Percentiles rank a stretch among this genome's conserved stretches.
These are phyloP conservation scores for Abscondita cerata DNA, from an alignment of 2,888 invertebrate genomes.

Conservation along the genomic window DNA sequence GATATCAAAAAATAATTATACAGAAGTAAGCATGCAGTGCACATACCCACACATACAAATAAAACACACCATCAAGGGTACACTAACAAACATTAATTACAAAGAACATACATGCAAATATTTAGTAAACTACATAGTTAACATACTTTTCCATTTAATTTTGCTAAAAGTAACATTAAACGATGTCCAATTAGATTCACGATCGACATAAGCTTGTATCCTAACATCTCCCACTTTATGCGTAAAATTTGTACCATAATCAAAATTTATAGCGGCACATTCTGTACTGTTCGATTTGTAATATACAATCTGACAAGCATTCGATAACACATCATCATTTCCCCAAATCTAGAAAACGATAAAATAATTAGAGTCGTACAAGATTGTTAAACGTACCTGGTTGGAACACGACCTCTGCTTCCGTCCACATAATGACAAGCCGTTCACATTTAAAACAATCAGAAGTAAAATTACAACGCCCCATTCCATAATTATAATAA, in stretches of 20 bases:
- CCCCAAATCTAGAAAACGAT: conserved; percentile 17
- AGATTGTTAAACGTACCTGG: conserved; percentile 8
- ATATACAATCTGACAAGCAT: conserved; percentile 16
- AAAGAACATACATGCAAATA: neutral
- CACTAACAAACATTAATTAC: neutral
- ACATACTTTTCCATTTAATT: conserved; percentile 27
- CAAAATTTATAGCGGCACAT: conserved; percentile 16
- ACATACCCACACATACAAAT: neutral
- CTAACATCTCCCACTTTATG: conserved; percentile 11
- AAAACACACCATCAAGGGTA: neutral
- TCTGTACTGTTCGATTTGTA: conserved; percentile 19
- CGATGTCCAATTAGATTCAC: conserved; percentile 6
- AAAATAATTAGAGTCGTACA: neutral
- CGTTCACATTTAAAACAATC: neutral
- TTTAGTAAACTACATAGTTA: neutral
- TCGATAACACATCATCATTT: conserved; percentile 3
- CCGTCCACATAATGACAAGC: conserved; percentile 12
- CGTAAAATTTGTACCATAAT: conserved; percentile 8
- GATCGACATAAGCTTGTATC: conserved; percentile 9
- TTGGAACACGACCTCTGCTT: conserved; percentile 15
- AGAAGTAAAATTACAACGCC: neutral
- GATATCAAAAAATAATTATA: no score
- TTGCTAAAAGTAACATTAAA: conserved; percentile 21
- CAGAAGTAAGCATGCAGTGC: no score
- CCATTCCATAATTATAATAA: conserved; percentile 7